Evolutionary conservation across 2,113 vertebrate species (phyloP), one percentile per base, ranked within the genome.

Genomic region (Geococcyx californianus): DNA sequence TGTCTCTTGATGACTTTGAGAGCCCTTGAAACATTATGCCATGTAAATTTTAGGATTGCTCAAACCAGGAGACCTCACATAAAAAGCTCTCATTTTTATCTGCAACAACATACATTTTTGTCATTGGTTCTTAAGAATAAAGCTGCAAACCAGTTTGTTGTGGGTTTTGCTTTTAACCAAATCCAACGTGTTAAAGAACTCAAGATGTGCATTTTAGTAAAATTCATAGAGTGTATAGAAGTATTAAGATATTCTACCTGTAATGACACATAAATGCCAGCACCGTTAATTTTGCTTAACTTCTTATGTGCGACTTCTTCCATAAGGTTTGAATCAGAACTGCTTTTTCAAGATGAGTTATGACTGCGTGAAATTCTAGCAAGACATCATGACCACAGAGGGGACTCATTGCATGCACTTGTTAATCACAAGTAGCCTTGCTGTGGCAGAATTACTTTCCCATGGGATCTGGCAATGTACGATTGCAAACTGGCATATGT

Each of bases 401-500:
- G 47, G 70, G 38, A 47, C 55, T 84, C 28, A 8, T 29, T 75
- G 42, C 79, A 34, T 78, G 44, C 6, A 17, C 58, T 90, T 51
- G 34, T 96, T 96, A 86, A 64, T 25, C 52, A 36, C 89, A 95
- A 89, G 84, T 96, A 81, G 33, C 56, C 88, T 91, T 87, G 86
- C 93, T 94, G 91, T 67, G 91, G 60, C 60, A 87, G 84, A 92
- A 89, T 38, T 60, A 33, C 60, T 96, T 90, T 89, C 89, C 81
- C n/a, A 33, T 92, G 86, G 73, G 73, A 72, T 77, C 79, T 72
- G 47, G 60, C 76, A 33, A 16, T 3, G 2, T 31, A 44, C 28
- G 70, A 52, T 69, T 38, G 56, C 16, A 49, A 67, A 44, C 45
- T 52, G 31, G 59, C 51, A 90, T 42, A 88, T 38, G 34, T 49